These are phyloP conservation scores for Philonicus albiceps DNA, from an alignment of 2,888 invertebrate genomes.

Conservation along the genomic window DNA sequence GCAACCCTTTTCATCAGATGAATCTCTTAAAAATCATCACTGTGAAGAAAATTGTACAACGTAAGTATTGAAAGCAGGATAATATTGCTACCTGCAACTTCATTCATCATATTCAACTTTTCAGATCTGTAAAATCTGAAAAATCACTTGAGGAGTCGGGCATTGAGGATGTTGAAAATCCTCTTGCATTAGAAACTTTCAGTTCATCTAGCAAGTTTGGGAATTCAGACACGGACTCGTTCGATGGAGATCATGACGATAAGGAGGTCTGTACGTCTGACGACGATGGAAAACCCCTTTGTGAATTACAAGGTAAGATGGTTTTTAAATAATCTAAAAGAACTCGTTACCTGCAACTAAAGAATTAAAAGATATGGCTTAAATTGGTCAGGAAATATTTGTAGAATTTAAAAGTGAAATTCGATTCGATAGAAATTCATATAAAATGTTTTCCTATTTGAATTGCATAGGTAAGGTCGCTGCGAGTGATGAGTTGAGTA, in stretches of 20 bases:
- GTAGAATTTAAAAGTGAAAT: too few relatives aligned
- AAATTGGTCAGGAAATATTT: too few relatives aligned
- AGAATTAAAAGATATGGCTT: too few relatives aligned
- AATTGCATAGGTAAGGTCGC: background rate
- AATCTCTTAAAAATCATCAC: background rate
- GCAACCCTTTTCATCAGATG: background rate
- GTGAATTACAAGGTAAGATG: conserved; percentile 37
- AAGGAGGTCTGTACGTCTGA: conserved; percentile 58
- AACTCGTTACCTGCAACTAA: too few relatives aligned
- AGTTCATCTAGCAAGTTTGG: background rate
- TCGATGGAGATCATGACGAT: conserved; percentile 47
- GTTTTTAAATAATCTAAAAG: background rate
- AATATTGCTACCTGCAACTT: background rate
- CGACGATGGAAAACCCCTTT: conserved; percentile 52
- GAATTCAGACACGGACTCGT: background rate
- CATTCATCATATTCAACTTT: background rate
- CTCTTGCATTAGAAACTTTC: background rate
- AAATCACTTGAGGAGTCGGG: background rate
- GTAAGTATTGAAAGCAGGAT: background rate
- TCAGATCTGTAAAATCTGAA: background rate
- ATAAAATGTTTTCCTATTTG: background rate
- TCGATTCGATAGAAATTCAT: background rate
- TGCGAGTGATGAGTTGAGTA: background rate
- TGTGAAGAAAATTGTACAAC: background rate
- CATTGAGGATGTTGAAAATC: background rate